Percentiles rank a stretch among this genome's conserved stretches.
Evolutionary conservation across 2,888 invertebrate species (phyloP).

Genomic region (Sabellastarte sp.): DNA sequence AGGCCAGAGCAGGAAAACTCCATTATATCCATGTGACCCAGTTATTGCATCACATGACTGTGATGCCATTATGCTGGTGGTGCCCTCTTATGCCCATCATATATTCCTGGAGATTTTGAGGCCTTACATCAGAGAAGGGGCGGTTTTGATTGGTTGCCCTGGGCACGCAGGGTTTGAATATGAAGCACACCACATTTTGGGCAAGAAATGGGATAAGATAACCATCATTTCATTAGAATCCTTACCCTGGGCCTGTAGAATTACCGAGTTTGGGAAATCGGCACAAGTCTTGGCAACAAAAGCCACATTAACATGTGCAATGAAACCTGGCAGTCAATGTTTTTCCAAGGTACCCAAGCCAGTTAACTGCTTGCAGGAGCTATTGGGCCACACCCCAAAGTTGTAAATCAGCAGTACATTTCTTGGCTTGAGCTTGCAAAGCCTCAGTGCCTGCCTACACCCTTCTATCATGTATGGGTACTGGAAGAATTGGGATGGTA

Average conservation of each 20-base stretch:
- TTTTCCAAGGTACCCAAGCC: slow-evolving; percentile 10
- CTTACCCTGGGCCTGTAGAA: slow-evolving; percentile 45
- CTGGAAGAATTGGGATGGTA: slow-evolving; percentile 41
- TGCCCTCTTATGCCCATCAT: slow-evolving; percentile 44
- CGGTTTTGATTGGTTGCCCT: slow-evolving; percentile 39
- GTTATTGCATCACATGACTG: slow-evolving; percentile 31
- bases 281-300: slow-evolving; percentile 40
- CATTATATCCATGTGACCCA: slow-evolving; percentile 35
- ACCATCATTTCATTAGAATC: slow-evolving; percentile 37
- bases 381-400: slow-evolving; percentile 34
- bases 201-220: slow-evolving; percentile 25
- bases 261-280: slow-evolving; percentile 34
- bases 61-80: slow-evolving; percentile 36
- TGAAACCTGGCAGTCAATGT: too few species aligned
- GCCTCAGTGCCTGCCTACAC: slow-evolving; percentile 35
- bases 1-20: neutral
- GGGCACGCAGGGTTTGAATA: slow-evolving; percentile 46
- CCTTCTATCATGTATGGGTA: slow-evolving; percentile 39
- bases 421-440: slow-evolving; percentile 36
- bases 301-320: slow-evolving; percentile 31
- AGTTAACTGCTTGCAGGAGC: slow-evolving; percentile 29
- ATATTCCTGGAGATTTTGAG: slow-evolving; percentile 36
- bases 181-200: slow-evolving; percentile 31
- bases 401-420: slow-evolving; percentile 31
- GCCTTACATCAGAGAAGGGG: slow-evolving; percentile 32